Conservation (phyloP, 2,113 vertebrate genomes). For the Natator depressus region DNA sequence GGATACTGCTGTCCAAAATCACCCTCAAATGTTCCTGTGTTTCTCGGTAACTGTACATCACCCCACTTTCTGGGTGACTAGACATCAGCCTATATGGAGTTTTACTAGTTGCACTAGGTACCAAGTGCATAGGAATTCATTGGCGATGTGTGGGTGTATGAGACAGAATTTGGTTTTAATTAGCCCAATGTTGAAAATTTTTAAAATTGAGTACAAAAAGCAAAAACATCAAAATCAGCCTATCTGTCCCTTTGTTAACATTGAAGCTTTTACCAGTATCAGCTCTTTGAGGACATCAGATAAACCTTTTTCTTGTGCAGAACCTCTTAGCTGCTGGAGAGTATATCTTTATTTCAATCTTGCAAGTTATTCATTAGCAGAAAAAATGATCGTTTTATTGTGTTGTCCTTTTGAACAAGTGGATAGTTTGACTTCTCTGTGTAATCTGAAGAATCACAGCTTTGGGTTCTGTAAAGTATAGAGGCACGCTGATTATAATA, state of each 20-base stretch:
- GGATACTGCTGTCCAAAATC: background rate
- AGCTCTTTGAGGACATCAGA: conserved; percentile 48
- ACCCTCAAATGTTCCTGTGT: background rate
- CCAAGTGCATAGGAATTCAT: background rate
- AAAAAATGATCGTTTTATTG: accelerated
- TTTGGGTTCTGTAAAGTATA: background rate
- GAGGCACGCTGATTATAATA: accelerated
- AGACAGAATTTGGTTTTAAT: background rate
- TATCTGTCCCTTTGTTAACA: conserved; percentile 4
- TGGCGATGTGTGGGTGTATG: background rate
- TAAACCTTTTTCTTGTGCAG: conserved; percentile 52
- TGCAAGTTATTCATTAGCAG: background rate
- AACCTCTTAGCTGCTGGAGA: conserved; percentile 44
- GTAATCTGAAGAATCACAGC: accelerated
- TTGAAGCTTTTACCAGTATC: conserved; percentile 59
- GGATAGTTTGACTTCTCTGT: accelerated
- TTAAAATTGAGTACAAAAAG: background rate
- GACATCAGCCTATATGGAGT: background rate
- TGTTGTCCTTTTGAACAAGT: background rate
- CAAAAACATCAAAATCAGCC: background rate
- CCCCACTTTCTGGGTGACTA: background rate
- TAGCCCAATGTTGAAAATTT: background rate
- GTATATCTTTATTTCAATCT: conserved; percentile 56
- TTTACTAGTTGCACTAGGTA: background rate
- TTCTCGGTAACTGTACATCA: background rate